phyloP scores from a whole-genome alignment of 1,140 invertebrate species.

The Andrena cerasifolii region DNA sequence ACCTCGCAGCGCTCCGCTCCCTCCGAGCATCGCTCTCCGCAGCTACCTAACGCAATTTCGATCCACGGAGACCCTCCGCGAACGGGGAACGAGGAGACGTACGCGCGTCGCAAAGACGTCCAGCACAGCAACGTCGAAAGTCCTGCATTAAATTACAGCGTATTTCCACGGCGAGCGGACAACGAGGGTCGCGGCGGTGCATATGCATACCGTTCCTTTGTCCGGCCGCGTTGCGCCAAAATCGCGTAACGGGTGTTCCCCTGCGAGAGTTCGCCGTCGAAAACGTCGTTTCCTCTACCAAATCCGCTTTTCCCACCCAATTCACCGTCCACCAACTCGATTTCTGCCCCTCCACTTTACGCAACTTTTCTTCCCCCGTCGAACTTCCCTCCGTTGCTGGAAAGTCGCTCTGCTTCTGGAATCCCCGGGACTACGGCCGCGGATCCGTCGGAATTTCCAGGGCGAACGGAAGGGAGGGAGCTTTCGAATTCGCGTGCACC shows the following conservation, averaged over 20 bases:
- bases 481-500: conserved; percentile 50
- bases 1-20: background rate
- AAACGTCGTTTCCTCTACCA: too few relatives aligned
- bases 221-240: conserved; percentile 48
- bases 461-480: background rate
- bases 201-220: conserved; percentile 65
- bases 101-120: conserved; percentile 57
- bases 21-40: background rate
- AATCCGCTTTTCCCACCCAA: too few relatives aligned
- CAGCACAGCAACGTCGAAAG: conserved; percentile 66
- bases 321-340: background rate
- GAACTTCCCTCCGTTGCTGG: too few relatives aligned
- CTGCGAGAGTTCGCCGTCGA: too few relatives aligned
- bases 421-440: too few relatives aligned
- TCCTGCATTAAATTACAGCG: conserved; percentile 70
- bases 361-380: too few relatives aligned
- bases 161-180: conserved; percentile 69
- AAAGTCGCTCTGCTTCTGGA: too few relatives aligned
- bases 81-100: background rate
- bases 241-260: conserved; percentile 60
- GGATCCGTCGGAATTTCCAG: background rate
- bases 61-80: conserved; percentile 49
- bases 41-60: conserved; percentile 59
- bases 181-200: conserved; percentile 49
- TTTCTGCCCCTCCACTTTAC: too few relatives aligned